Base-by-base conservation (phyloP, 1,140 invertebrate genomes). In the Caenorhabditis tropicalis region DNA sequence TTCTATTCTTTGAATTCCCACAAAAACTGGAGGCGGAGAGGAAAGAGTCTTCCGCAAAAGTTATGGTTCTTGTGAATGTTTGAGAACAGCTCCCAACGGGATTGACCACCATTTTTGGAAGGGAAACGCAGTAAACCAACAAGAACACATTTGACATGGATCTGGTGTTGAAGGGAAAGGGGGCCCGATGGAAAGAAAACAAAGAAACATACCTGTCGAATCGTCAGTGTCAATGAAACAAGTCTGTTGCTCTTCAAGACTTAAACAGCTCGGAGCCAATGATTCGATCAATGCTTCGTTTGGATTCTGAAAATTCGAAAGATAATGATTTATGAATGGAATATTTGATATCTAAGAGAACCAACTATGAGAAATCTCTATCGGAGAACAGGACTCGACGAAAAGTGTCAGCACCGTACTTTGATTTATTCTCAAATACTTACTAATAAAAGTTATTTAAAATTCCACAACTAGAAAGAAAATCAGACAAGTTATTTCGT, bases 241-340 rank as follows among this genome's bases (percentile, higher is more conserved):
- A 5, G 74, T 53, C 46, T 86, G 82, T 31, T 83, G 82, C 31
- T 86, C 85, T 51, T 86, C 85, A 60, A 86, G 53, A 10, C 58
- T 79, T 33, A 86, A 58, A 48, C 85, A 86, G 74, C 85, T 81
- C 19, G 85, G 46, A 33, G 70, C 74, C 21, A 85, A 51, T 16
- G 82, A 83, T 43, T 86, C 85, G 46, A 86, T 86, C 36, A 86
- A 21, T 16, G 82, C 85, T 19, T 86, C 85, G 85, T 79, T 81
- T 16, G 58, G 48, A 65, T 81, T 86, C 85, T 86, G 82, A 85
- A 86, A 85, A 56, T 15, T 16, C 4, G 19, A 21, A 53, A 31
- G 36, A 43, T n/a, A n/a, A 27, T 21, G 3, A 6, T 43, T 43
- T 43, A 43, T 43, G 39, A 43, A 43, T 43, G 39, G 39, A 43